phyloP scores from a whole-genome alignment of 2,113 vertebrate species.

The Hippocampus comes region DNA sequence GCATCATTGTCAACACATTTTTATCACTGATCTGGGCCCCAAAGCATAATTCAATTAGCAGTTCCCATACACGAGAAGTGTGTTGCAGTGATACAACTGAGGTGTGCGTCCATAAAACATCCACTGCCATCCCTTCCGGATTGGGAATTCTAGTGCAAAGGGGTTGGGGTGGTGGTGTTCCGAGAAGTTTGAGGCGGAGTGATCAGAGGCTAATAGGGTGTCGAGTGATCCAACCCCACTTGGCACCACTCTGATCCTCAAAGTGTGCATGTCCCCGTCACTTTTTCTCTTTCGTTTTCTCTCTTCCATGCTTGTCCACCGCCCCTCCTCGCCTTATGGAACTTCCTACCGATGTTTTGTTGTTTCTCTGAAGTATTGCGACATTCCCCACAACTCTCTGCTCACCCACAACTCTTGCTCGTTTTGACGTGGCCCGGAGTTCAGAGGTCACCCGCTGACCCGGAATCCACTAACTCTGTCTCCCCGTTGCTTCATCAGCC shows the following conservation, averaged over 20 bases:
- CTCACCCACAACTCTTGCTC: slow-evolving; percentile 3
- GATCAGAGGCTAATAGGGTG: slow-evolving; percentile 61
- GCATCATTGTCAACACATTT: neutral
- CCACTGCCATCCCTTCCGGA: slow-evolving; percentile 42
- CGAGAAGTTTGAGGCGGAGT: slow-evolving; percentile 45
- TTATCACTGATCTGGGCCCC: slow-evolving; percentile 1
- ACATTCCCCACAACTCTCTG: slow-evolving; percentile 23
- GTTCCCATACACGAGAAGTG: slow-evolving; percentile 7
- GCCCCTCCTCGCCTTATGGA: neutral
- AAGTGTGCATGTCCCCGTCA: slow-evolving; percentile 34
- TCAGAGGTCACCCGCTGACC: slow-evolving; percentile 41
- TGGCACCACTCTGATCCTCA: slow-evolving; percentile 60
- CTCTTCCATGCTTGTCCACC: neutral
- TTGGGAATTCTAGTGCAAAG: slow-evolving; percentile 33
- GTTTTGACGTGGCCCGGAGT: slow-evolving; percentile 17
- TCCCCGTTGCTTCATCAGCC: slow-evolving; percentile 13
- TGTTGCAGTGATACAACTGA: slow-evolving; percentile 1
- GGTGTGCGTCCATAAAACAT: slow-evolving; percentile 57
- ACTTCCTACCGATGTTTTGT: slow-evolving; percentile 28
- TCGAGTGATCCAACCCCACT: slow-evolving; percentile 71
- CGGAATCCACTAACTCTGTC: slow-evolving; percentile 21
- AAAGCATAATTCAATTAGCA: slow-evolving; percentile 26
- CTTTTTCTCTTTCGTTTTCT: neutral
- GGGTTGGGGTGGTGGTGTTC: slow-evolving; percentile 20
- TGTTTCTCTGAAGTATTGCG: slow-evolving; percentile 40